These are phyloP conservation scores for Harpalus rubripes DNA, from an alignment of 2,888 invertebrate genomes.

Conservation along the genomic window DNA sequence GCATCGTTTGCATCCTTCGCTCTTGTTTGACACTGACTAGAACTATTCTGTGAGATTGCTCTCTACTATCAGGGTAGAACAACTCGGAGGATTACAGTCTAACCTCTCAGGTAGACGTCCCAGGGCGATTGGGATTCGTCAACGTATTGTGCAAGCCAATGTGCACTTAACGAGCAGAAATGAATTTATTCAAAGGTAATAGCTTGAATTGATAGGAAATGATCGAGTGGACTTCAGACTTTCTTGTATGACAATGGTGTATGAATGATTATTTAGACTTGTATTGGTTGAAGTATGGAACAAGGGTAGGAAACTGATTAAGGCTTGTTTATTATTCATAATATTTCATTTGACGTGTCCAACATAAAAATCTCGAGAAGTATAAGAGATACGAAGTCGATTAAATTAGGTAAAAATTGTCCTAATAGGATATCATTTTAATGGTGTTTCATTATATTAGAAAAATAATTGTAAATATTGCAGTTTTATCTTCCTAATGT, in stretches of 20 bases:
- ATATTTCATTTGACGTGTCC: no score
- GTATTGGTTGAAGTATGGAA: no score
- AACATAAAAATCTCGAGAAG: no score
- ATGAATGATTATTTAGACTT: background rate
- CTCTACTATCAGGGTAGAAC: background rate
- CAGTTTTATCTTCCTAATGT: no score
- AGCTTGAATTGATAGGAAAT: slow-evolving; percentile 19
- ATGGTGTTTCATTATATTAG: no score
- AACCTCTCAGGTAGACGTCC: slow-evolving; percentile 26
- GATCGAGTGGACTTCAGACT: slow-evolving; percentile 2
- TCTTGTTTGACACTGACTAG: background rate
- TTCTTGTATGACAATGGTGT: background rate
- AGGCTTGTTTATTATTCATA: no score
- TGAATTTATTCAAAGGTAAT: slow-evolving; percentile 36
- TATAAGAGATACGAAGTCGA: no score
- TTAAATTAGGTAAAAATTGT: no score
- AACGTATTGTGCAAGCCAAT: slow-evolving; percentile 29
- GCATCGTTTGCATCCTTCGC: background rate
- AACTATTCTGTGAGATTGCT: slow-evolving; percentile 9
- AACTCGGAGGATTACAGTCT: background rate
- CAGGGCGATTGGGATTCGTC: background rate
- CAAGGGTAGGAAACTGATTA: no score
- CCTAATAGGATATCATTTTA: no score
- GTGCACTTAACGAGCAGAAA: slow-evolving; percentile 10
- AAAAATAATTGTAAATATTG: no score